Evolutionary conservation across 2,113 vertebrate species (phyloP).

Genomic region (Cairina moschata): DNA sequence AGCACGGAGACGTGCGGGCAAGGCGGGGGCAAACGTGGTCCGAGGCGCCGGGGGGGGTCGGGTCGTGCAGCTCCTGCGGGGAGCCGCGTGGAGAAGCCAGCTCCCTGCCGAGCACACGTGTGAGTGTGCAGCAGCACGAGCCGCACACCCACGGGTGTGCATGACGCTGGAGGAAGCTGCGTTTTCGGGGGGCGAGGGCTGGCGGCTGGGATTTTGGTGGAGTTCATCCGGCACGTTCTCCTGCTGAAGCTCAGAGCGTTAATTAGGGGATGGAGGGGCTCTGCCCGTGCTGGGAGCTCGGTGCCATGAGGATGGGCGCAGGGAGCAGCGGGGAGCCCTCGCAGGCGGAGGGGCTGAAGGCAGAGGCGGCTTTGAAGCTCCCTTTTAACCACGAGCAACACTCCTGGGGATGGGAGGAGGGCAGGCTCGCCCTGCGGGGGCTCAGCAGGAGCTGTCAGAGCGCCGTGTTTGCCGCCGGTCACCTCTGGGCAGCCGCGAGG

Average conservation of each 20-base stretch:
- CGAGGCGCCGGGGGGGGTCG: fast-evolving
- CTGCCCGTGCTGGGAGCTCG: neutral
- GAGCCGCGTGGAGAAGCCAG: fast-evolving
- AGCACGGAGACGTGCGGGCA: neutral
- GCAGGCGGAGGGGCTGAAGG: neutral
- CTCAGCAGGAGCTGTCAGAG: neutral
- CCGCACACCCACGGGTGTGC: neutral
- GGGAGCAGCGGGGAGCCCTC: neutral
- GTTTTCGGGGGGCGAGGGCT: fast-evolving
- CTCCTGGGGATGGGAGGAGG: neutral
- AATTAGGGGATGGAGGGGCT: neutral
- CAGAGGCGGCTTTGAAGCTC: neutral
- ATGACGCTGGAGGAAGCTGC: fast-evolving
- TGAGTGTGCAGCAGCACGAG: neutral
- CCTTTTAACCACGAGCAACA: neutral
- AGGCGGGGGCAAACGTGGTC: neutral
- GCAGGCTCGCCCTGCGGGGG: fast-evolving
- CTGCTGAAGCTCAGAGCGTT: fast-evolving
- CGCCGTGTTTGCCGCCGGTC: fast-evolving
- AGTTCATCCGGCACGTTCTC: fast-evolving
- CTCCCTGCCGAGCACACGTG: fast-evolving
- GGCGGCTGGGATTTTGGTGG: fast-evolving
- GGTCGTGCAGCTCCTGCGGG: fast-evolving
- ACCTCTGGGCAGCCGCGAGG: neutral
- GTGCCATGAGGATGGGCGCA: neutral